Evolutionary conservation across 1,140 invertebrate genomes (phyloP), one percentile per base, ranked within the genome.

Genomic region (Geopemphigus sp.): DNA sequence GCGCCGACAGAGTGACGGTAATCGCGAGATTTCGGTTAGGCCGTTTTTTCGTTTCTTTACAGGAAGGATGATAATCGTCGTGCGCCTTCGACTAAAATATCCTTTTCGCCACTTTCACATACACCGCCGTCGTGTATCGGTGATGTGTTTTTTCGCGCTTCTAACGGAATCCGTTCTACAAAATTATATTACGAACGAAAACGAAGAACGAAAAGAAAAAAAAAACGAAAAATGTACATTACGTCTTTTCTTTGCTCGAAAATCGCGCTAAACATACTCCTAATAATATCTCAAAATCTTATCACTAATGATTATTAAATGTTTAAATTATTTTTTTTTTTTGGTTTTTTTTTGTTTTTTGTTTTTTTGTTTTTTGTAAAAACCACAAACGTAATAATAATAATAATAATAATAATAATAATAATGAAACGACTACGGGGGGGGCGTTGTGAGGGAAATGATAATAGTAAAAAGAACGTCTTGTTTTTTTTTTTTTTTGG

Each of bases 381-480:
- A 70, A 53, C 66, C 66, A 53, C 66, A 70, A 70, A 70, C 66
- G 45, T 53, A 70, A 70, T 70, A 70, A 29, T 66, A 66, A n/a
- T n/a, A n/a, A n/a, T n/a, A n/a, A n/a, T n/a, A n/a, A n/a, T n/a
- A n/a, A n/a, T n/a, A n/a, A n/a, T n/a, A n/a, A n/a, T n/a, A n/a
- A n/a, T 39, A 5, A 64, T 39, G 14, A 45, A 70, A 53, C 47
- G 53, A 70, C 66, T 53, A 68, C 64, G n/a, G n/a, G 17, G 10
- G 17, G 24, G 12, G 14, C n/a, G 8, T 8, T 39, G 32, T 39
- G 32, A 8, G 29, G 24, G 19, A 17, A 53, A 72, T 53, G 24
- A 29, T 54, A 72, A 70, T 53, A 50, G 53, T 19, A 53, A 70
- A 24, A 70, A 24, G 68, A 53, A 72, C 47, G 54, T 47, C 50